Base-by-base conservation (phyloP, 2,797 vertebrate species). In the Botia kubotai region DNA sequence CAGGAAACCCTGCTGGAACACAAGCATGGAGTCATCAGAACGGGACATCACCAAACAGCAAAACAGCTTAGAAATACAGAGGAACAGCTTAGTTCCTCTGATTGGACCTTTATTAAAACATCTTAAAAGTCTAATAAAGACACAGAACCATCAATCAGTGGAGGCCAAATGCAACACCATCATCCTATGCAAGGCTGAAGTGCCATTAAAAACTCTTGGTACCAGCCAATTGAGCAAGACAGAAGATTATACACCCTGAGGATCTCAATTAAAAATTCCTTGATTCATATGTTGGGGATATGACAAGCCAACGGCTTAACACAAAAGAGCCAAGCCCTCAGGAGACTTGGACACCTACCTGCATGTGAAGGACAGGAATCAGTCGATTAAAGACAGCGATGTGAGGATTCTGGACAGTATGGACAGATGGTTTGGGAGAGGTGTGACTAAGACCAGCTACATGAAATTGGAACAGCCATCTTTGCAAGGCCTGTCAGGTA, bases 401-500 rank as follows among this genome's bases (percentile, higher is more conserved):
- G 75, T 4, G 5, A 55, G 52, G 17, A 55, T 66, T 76, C 66
- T 36, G 13, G 48, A 76, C 48, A 65, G 46, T 26, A 6, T n/a
- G 26, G 60, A 75, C 16, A 75, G 46, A 75, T 75, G 60, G 48
- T 52, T 75, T 36, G 17, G 63, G 46, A 60, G 8, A 46, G 62
- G 39, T 67, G 74, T 52, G 62, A 76, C 66, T 66, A 33, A 67
- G 62, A 12, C 29, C 74, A 76, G 36, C 26, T 76, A 36, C 52
- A 33, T 57, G 33, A 68, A 77, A 77, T 50, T 57, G 14, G 50
- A 68, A 57, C 63, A 77, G 75, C 29, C 63, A 26, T 68, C 33
- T 77, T 46, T 68, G 19, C 19, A 68, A 77, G 50, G 33, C 63
- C 75, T 77, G 63, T 77, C 75, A 67, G 50, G 21, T 77, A 26